phyloP scores from a whole-genome alignment of 1,140 invertebrate species.

The Drosophila erecta region DNA sequence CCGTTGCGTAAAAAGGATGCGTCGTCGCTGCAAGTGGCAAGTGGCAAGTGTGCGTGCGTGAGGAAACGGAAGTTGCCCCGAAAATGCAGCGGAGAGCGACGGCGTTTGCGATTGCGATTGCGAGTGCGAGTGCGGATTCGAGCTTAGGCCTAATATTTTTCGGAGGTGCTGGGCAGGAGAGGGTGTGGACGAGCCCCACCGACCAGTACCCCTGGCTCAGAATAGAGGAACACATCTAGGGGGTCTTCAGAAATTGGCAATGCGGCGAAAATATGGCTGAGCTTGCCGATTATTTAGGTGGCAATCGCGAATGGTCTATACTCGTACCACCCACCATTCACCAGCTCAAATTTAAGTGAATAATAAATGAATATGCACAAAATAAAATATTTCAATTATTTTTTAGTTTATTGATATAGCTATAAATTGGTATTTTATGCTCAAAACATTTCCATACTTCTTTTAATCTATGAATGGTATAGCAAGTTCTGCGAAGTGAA shows the following conservation, averaged over 20 bases:
- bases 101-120: background rate
- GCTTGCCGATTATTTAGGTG: background rate
- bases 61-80: slow-evolving; percentile 55
- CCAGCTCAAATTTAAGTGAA: background rate
- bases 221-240: background rate
- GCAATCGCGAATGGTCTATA: background rate
- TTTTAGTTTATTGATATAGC: too few species aligned
- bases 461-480: too few species aligned
- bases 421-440: too few species aligned
- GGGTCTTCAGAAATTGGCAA: background rate
- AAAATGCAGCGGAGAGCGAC: slow-evolving; percentile 31
- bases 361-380: background rate
- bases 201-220: slow-evolving; percentile 12
- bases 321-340: too few species aligned
- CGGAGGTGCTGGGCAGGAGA: slow-evolving; percentile 8
- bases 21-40: slow-evolving; percentile 38
- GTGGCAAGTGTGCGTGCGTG: slow-evolving; percentile 45
- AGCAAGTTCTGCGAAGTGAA: too few species aligned
- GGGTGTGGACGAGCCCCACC: slow-evolving; percentile 1
- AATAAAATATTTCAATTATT: background rate
- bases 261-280: slow-evolving; percentile 10
- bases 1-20: slow-evolving; percentile 6
- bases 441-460: too few species aligned
- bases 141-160: slow-evolving; percentile 45
- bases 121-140: background rate